Evolutionary conservation across 2,113 vertebrate genomes (phyloP), one percentile per base, ranked within the genome.

Genomic region (Centrocercus urophasianus): DNA sequence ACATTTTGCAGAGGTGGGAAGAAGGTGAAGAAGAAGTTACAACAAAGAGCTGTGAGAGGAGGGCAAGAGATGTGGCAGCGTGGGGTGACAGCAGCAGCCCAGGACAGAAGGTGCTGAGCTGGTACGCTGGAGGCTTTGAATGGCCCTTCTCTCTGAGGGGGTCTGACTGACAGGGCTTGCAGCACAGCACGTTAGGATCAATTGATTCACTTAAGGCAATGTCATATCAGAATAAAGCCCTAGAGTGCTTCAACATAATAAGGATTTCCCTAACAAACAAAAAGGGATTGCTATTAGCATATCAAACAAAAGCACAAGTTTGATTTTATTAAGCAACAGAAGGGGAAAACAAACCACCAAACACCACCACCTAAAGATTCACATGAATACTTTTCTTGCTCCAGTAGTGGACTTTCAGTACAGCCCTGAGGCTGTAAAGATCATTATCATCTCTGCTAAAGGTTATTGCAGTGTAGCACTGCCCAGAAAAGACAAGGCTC

Each of bases 191-290:
- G 25, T 34, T 10, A 15, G 64, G 24, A 76, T 40, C n/a, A 45
- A 3, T 6, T 34, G 36, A 77, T 65, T 3, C 52, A n/a, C 50
- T 80, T 8, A 40, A 0, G 1, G 82, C 47, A 0, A 0, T 5
- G 24, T 15, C 61, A 73, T 48, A 57, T 8, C 38, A 82, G 36
- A 63, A 82, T 3, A 6, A 47, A 69, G 30, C 24, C 57, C 43
- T 32, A 25, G n/a, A 48, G 43, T 43, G 43, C 60, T 66, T 64
- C 64, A 70, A 83, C 71, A 20, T 5, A 21, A 5, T 9, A 20
- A 86, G 48, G 67, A 89, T 80, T 88, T 65, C 36, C 54, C 72
- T 42, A 24, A 32, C 59, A 91, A 92, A 77, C 60, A 75, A 34
- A 61, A 82, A 47, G 63, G 48, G 9, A 28, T 28, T 83, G 57